A percentile compares a stretch with the other conserved stretches of the same genome.
Evolutionary conservation across 1,140 invertebrate species (phyloP).

Genomic region (Halesus radiatus): DNA sequence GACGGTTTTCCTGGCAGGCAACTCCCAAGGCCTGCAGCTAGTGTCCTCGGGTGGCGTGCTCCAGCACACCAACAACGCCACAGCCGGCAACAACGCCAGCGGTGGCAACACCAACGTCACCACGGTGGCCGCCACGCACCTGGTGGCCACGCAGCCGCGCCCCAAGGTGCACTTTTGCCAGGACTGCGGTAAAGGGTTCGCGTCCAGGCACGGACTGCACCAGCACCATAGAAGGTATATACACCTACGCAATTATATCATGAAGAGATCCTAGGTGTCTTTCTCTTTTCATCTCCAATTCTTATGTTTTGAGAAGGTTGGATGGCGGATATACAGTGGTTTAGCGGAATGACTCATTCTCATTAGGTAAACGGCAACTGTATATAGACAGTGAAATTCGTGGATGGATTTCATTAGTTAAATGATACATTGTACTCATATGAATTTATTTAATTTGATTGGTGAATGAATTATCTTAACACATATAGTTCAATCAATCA

Average conservation of each 20-base stretch:
- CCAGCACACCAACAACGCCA: conserved; percentile 52
- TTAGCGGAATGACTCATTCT: too few relatives aligned
- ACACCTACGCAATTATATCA: neutral
- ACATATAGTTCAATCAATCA: too few relatives aligned
- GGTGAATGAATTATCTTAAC: too few relatives aligned
- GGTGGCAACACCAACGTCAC: neutral
- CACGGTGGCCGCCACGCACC: conserved; percentile 7
- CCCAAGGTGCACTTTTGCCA: conserved; percentile 86
- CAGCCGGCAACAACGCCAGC: neutral
- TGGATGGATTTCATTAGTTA: too few relatives aligned
- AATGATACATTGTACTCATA: too few relatives aligned
- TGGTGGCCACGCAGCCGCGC: conserved; percentile 51
- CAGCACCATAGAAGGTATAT: conserved; percentile 77
- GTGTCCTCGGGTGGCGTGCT: conserved; percentile 59
- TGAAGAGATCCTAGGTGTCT: too few relatives aligned
- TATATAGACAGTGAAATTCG: too few relatives aligned
- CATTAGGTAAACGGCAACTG: too few relatives aligned
- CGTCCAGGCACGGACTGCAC: conserved; percentile 83
- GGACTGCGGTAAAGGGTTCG: conserved; percentile 88
- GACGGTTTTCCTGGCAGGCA: too few relatives aligned
- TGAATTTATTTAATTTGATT: too few relatives aligned
- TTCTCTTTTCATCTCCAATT: too few relatives aligned
- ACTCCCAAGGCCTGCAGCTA: conserved; percentile 49
- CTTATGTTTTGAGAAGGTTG: neutral
- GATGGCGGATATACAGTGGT: neutral